phyloP scores from a whole-genome alignment of 2,888 invertebrate genomes.

The Tuberolachnus salignus region DNA sequence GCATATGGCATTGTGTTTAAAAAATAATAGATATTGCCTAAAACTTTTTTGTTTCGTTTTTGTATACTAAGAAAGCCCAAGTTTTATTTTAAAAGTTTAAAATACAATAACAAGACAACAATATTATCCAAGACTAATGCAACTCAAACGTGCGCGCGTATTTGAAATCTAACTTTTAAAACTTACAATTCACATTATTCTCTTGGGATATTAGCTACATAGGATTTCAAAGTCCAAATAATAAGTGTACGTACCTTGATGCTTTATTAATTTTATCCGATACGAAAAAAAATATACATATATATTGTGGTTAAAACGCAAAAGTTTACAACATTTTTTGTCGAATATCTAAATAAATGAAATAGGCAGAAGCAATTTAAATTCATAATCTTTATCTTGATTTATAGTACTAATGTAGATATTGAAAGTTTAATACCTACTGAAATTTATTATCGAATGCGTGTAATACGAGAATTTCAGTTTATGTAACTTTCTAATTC shows the following conservation, averaged over 20 bases:
- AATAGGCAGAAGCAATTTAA: not conserved
- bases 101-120: slow-evolving; percentile 27
- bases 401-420: too few relatives aligned
- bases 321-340: not conserved
- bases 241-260: slow-evolving; percentile 3
- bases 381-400: too few relatives aligned
- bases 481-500: too few relatives aligned
- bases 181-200: slow-evolving; percentile 26
- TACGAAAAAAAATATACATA: not conserved
- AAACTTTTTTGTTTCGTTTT: slow-evolving; percentile 4
- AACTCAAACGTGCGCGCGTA: slow-evolving; percentile 5
- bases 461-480: too few relatives aligned
- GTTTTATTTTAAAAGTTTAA: slow-evolving; percentile 35
- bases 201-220: slow-evolving; percentile 7
- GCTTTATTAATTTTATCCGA: slow-evolving; percentile 21
- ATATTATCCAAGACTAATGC: slow-evolving; percentile 12
- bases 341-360: not conserved
- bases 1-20: not conserved
- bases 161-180: slow-evolving; percentile 27
- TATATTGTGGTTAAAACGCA: not conserved
- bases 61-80: not conserved
- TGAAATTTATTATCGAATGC: too few relatives aligned
- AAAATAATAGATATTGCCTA: not conserved
- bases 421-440: too few relatives aligned
- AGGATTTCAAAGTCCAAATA: slow-evolving; percentile 38